These are phyloP conservation scores for Trachelus tabidus DNA, from an alignment of 2,888 invertebrate genomes.

Conservation along the genomic window DNA sequence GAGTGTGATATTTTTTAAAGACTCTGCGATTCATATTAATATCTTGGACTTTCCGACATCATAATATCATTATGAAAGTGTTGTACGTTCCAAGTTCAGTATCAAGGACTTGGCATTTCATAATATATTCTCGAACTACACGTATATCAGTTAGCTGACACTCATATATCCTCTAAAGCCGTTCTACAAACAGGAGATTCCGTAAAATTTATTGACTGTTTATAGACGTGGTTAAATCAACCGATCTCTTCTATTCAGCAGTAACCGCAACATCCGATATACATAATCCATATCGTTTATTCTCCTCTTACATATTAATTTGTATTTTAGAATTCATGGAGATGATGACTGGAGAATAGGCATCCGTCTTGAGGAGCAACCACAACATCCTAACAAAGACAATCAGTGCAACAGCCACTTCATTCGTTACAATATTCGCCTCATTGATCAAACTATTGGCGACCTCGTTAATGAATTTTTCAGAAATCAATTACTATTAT, in stretches of 20 bases:
- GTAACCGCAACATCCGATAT: not conserved
- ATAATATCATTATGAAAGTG: constrained; percentile 3
- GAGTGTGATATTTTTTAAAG: not conserved
- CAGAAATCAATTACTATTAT: not conserved
- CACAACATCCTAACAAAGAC: constrained; percentile 29
- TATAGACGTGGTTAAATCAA: not conserved
- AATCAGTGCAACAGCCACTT: constrained; percentile 25
- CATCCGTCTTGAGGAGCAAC: constrained; percentile 14
- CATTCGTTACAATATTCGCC: not conserved
- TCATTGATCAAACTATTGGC: not conserved
- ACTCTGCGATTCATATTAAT: constrained; percentile 5
- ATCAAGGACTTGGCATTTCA: constrained; percentile 36
- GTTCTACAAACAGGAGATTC: not conserved
- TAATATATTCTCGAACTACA: constrained; percentile 11
- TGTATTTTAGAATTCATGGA: constrained; percentile 90
- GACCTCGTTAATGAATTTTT: not conserved
- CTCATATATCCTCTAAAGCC: too few relatives aligned
- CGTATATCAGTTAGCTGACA: not conserved
- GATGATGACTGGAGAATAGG: constrained; percentile 95
- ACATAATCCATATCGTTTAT: not conserved
- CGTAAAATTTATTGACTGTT: not conserved
- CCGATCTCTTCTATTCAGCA: not conserved
- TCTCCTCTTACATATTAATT: not conserved
- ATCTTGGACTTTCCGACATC: constrained; percentile 1
- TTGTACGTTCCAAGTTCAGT: constrained; percentile 30